Evolutionary conservation across 2,113 vertebrate species (phyloP), one percentile per base, ranked within the genome.

Genomic region (Chaetops frenatus): DNA sequence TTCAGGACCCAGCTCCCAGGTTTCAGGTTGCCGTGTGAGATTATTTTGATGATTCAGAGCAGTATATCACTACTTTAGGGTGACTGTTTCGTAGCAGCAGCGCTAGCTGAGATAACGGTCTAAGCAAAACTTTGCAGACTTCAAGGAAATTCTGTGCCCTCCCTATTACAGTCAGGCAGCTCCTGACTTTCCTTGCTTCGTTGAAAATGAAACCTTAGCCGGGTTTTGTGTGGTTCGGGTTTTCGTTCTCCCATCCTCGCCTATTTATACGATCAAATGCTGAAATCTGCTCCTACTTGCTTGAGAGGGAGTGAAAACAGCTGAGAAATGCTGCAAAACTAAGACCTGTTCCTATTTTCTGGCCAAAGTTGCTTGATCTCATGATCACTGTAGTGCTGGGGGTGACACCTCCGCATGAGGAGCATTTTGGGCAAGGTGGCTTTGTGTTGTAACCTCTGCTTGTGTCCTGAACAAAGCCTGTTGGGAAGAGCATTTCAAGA

Each of bases 381-480:
- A 1, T 11, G 29, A 51, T 62, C 0, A 0, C 27, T 0, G 3
- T 19, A 8, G 45, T 6, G 5, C 12, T 62, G 35, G 27, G 25
- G 67, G 44, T 87, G 76, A 42, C 9, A 23, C 15, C 7, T 62
- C 40, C 6, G 3, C 0, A 1, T 7, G 27, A 72, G 62, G 70
- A 81, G 86, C 51, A 36, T n/a, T 53, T 84, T 33, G 56, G 72
- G 62, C 29, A 51, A 73, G 45, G 54, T 33, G n/a, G 79, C n/a
- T 94, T 77, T 67, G 44, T 20, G 14, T 14, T 2, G 2, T 24
- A 25, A 56, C 51, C 16, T 76, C 54, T 0, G 9, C 23, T 42
- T 77, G 47, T 2, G 7, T 24, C 67, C 42, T 2, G 7, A 51
- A 84, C 29, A 48, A 67, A 66, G 15, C 21, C n/a, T 50, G 27